Evolutionary conservation across 2,888 invertebrate species (phyloP), one percentile per base, ranked within the genome.

Genomic region (Ophion costatus): DNA sequence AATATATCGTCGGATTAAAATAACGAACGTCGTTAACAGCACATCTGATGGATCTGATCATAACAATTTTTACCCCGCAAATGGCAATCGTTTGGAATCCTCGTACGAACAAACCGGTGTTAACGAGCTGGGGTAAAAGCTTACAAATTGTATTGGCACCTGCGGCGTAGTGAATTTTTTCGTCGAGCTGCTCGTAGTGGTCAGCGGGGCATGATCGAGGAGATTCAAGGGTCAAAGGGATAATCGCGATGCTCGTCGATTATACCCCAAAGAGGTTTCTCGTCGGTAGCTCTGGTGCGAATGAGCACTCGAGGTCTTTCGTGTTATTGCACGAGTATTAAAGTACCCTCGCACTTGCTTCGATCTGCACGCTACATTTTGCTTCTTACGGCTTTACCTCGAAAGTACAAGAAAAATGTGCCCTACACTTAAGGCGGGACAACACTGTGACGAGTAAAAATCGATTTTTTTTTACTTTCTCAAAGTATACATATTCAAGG

Each of bases 141-240:
- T 74, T n/a, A 63, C 73, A 78, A 82, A 82, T 78, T 80, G 80
- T 67, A 70, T 51, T 61, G 33, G 78, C 78, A 69, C 79, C 74
- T 70, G 79, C 29, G 79, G 70, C 33, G 79, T 29, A 56, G 75
- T 20, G 56, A 76, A 63, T 70, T 74, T 84, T 51, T 81, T 81
- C 78, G 57, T 74, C 70, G 56, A 14, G 69, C 74, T 24, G 67
- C 33, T 75, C 74, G 33, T 59, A 63, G 69, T 63, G 75, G 42
- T 79, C 38, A 57, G 56, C 57, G 64, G 70, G 42, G 74, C 45
- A 81, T 45, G 73, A 81, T 84, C 84, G 81, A 81, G 56, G 63
- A 78, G 45, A 81, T 84, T 74, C 20, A 81, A 84, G 82, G 84
- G 86, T 86, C 82, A 84, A 81, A 81, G 80, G 63, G 80, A 84